phyloP scores from a whole-genome alignment of 2,113 vertebrate species.

The Mus spicilegus region DNA sequence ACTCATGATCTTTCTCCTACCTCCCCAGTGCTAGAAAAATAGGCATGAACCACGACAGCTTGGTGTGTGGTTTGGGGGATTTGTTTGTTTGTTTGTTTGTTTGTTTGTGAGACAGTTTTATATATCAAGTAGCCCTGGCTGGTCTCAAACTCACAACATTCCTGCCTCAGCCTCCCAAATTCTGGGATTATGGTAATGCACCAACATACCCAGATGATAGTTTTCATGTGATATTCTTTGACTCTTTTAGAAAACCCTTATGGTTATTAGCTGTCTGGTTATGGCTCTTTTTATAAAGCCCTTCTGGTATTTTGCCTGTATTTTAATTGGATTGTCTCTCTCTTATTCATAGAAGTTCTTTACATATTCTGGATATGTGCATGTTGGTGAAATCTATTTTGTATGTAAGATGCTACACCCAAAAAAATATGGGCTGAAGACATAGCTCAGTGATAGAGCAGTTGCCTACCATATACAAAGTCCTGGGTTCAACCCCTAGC shows the following conservation, averaged over 20 bases:
- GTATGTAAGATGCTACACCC: not conserved
- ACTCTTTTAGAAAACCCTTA: not conserved
- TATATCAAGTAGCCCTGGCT: too few species aligned
- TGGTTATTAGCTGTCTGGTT: not conserved
- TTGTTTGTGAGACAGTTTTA: not conserved
- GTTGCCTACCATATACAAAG: not conserved
- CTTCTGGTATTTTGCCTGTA: not conserved
- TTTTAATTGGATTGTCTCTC: not conserved
- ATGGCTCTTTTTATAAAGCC: not conserved
- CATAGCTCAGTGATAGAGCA: not conserved
- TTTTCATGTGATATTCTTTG: not conserved
- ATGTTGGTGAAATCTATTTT: not conserved
- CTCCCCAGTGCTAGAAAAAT: not conserved
- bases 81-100: not conserved
- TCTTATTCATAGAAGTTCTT: not conserved
- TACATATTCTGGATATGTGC: not conserved
- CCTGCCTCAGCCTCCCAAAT: too few species aligned
- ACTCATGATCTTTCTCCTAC: not conserved
- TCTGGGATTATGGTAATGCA: not conserved
- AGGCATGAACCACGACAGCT: not conserved
- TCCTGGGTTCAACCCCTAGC: not conserved
- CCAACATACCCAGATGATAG: not conserved
- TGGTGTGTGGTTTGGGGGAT: not conserved
- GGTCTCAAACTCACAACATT: not conserved
- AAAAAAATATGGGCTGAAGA: not conserved